Evolutionary conservation across 2,797 vertebrate genomes (phyloP).

Genomic region (Petrocephalus sullivani): DNA sequence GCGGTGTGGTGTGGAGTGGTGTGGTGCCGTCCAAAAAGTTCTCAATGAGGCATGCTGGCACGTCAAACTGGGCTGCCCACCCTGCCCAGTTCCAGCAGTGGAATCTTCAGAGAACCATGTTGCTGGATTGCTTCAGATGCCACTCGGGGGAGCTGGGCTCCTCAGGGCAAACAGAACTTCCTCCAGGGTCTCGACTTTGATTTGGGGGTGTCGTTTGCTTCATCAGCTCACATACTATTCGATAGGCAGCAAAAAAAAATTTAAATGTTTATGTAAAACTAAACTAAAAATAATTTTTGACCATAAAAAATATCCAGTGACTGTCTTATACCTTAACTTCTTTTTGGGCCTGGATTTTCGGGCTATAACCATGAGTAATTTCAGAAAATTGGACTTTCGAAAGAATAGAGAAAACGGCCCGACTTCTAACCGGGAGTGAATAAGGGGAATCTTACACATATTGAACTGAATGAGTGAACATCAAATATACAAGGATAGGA

Average conservation of each 20-base stretch:
- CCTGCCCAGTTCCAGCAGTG: background rate
- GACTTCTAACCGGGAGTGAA: background rate
- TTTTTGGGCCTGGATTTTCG: background rate
- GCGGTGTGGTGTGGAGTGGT: background rate
- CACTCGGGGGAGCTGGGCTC: background rate
- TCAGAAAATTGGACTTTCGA: background rate
- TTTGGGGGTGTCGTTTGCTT: background rate
- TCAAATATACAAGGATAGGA: background rate
- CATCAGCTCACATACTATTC: background rate
- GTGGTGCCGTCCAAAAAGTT: background rate
- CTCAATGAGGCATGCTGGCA: background rate
- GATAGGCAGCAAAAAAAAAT: background rate
- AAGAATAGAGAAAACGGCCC: background rate
- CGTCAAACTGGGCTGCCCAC: background rate
- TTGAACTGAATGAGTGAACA: background rate
- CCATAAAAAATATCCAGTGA: background rate
- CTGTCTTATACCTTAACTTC: background rate
- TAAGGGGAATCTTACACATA: background rate
- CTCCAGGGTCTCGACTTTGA: background rate
- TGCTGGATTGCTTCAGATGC: background rate
- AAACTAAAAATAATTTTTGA: background rate
- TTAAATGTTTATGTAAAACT: background rate
- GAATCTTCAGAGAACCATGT: background rate
- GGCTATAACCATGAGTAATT: background rate
- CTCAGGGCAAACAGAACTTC: background rate